Evolutionary conservation across 2,888 invertebrate species (phyloP), one percentile per base, ranked within the genome.

Genomic region (Apomyelois bistriatella): DNA sequence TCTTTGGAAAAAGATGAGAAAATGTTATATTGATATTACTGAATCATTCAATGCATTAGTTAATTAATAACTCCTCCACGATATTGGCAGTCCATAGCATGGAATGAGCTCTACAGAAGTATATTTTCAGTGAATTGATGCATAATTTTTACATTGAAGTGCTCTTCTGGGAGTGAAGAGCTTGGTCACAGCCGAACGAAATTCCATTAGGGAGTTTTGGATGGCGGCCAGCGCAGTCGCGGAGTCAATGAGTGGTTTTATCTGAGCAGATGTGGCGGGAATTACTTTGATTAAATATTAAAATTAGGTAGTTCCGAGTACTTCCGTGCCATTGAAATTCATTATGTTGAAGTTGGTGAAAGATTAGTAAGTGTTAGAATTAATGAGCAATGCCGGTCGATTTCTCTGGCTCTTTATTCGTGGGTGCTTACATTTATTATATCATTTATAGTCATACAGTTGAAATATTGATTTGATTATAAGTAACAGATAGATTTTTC

Each of bases 121-220:
- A 75, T 74, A 68, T 73, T 79, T 75, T 62, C 66, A 55, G 60
- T 64, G 69, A 75, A 76, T 70, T 66, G 68, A 66, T 68, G 77
- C 76, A 82, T 81, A 78, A 79, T 82, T 85, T 85, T 84, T 74
- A 74, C 72, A 78, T 74, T 63, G 69, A 72, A 82, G 77, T 68
- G 70, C 69, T 65, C 74, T 75, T 68, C 61, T 73, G 62, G 68
- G 57, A 57, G 67, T 80, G 74, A 76, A 85, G 82, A 72, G 77
- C 62, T 71, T 67, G 79, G 84, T 82, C 79, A 84, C 81, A 82
- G 79, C 74, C 76, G 79, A 70, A 76, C 82, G 60, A 73, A 79
- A 79, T 76, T 84, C 82, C 83, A 86, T 87, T 87, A 85, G 84
- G 71, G 77, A 79, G 65, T 79, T 78, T 84, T 88, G 87, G 87